phyloP scores from a whole-genome alignment of 1,140 invertebrate genomes.

The Microplitis mediator region DNA sequence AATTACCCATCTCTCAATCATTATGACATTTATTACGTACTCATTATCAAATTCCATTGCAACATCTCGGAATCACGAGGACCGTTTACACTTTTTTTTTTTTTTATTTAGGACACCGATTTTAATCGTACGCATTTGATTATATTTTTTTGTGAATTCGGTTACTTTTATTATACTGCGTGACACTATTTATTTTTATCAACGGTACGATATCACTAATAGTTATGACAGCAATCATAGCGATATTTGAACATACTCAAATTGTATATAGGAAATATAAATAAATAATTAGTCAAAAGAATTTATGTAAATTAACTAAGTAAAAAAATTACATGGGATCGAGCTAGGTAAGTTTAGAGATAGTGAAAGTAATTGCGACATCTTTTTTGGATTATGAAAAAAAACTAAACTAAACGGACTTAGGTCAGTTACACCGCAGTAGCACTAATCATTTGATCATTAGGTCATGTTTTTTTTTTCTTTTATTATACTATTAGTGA shows the following conservation, averaged over 20 bases:
- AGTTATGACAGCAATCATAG: no score
- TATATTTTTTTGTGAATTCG: no score
- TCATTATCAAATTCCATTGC: not conserved
- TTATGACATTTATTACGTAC: not conserved
- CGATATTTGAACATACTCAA: not conserved
- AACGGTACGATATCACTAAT: no score
- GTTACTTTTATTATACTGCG: no score
- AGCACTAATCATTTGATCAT: not conserved
- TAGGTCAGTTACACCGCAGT: conserved; percentile 22
- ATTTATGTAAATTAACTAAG: not conserved
- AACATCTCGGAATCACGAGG: not conserved
- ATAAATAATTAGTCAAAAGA: not conserved
- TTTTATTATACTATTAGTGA: not conserved
- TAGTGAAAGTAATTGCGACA: conserved; percentile 26
- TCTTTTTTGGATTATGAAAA: not conserved
- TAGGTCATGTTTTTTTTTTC: not conserved
- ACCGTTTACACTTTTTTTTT: no score
- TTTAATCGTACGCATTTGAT: no score
- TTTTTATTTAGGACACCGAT: no score
- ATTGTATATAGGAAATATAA: not conserved
- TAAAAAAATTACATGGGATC: not conserved
- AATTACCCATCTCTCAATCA: not conserved
- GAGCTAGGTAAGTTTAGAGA: conserved; percentile 4
- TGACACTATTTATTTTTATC: no score
- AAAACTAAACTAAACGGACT: not conserved